phyloP scores from a whole-genome alignment of 92 coral and sea anemone genomes.

The Virgularia gustaviana region DNA sequence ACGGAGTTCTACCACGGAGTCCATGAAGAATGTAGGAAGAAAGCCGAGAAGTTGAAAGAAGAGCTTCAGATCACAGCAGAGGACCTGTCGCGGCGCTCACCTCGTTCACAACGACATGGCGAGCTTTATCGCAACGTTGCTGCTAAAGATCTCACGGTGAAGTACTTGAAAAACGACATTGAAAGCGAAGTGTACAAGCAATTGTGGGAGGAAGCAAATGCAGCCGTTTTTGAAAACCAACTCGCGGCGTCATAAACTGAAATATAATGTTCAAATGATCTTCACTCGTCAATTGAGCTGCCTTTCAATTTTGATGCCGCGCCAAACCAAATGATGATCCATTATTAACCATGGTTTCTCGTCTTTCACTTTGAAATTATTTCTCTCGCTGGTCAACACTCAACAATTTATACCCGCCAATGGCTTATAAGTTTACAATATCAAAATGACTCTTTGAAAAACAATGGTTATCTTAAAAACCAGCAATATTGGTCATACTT shows the following conservation, averaged over 20 bases:
- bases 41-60: constrained; percentile 8
- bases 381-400: no score
- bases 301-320: no score
- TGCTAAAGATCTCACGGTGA: constrained; percentile 3
- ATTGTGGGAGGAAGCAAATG: constrained; percentile 36
- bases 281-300: no score
- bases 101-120: constrained; percentile 31
- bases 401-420: no score
- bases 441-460: no score
- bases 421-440: no score
- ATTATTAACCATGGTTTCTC: no score
- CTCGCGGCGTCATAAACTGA: neutral
- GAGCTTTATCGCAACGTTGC: constrained; percentile 10
- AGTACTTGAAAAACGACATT: constrained; percentile 5
- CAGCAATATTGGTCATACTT: no score
- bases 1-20: constrained; percentile 21
- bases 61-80: constrained; percentile 20
- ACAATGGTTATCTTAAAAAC: no score
- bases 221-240: constrained; percentile 23
- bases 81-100: constrained; percentile 19
- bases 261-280: no score
- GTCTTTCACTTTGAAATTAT: no score
- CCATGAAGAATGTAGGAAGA: constrained; percentile 14
- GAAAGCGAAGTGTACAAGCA: constrained; percentile 25
- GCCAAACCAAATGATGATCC: no score